phyloP scores from a whole-genome alignment of 2,797 vertebrate species.

The Phaenicophaeus curvirostris region DNA sequence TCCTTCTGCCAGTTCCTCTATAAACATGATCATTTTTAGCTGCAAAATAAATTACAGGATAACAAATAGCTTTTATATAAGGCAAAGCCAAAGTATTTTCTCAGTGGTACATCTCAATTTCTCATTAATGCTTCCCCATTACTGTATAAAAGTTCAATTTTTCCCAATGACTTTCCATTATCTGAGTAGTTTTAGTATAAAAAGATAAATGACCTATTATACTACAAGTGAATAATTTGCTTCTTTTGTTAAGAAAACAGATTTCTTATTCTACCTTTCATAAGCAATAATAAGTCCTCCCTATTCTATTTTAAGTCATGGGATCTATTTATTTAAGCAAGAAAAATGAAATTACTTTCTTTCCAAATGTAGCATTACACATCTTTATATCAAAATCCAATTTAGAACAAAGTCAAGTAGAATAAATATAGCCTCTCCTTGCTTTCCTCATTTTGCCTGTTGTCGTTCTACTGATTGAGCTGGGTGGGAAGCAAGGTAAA shows the following conservation, averaged over 20 bases:
- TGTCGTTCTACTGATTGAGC: background rate
- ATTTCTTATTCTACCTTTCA: background rate
- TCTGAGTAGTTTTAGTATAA: background rate
- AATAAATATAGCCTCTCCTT: background rate
- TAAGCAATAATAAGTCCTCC: background rate
- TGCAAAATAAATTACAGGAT: background rate
- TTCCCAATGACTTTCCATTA: background rate
- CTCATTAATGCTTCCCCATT: background rate
- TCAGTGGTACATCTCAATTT: background rate
- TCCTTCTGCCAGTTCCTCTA: background rate
- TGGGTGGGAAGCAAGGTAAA: slow-evolving; percentile 27
- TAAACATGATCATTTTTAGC: background rate
- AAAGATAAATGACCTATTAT: slow-evolving; percentile 31
- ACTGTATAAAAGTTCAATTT: background rate
- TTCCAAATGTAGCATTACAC: background rate
- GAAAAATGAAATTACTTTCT: slow-evolving; percentile 9
- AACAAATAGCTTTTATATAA: background rate
- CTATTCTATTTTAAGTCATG: background rate
- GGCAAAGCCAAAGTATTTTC: background rate
- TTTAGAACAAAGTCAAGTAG: background rate
- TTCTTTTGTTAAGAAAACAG: background rate
- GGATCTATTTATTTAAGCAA: background rate
- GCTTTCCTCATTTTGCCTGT: background rate
- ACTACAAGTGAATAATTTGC: slow-evolving; percentile 60
- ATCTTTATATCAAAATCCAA: background rate